Evolutionary conservation across 2,113 vertebrate species (phyloP), one percentile per base, ranked within the genome.

Genomic region (Eulemur macaco): DNA sequence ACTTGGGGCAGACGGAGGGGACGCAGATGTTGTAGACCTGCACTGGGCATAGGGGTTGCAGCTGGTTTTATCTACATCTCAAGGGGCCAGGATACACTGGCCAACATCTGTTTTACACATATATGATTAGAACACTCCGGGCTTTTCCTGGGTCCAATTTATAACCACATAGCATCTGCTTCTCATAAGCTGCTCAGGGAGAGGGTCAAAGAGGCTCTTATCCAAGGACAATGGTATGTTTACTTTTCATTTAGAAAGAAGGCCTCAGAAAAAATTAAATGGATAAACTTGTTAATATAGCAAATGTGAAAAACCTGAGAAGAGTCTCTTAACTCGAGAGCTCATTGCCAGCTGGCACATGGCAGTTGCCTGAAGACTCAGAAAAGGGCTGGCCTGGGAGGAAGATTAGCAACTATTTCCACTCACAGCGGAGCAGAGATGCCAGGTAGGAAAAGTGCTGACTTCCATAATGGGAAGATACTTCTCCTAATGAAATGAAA

Each of bases 201-300:
- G 52, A 95, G 91, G 93, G 82, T 97, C 95, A 91, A 60, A 89
- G 89, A 91, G 37, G 58, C 78, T 60, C 56, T 86, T 91, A 64
- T 91, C 88, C 93, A 97, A 97, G 91, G 96, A 96, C 91, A 94
- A 95, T 58, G 74, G 74, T 85, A 83, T 96, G 91, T 96, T 98
- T 96, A 93, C 83, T 97, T 97, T 96, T 96, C 86, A 95, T 95
- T 95, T 98, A 91, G 56, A 86, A 77, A 82, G 82, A 64, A 96
- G 50, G 60, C 69, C 73, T 86, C 95, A 89, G 93, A 88, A 96
- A 96, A 94, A 96, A 86, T 86, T 42, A 83, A 94, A 96, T 86
- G 93, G 91, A 89, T 89, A 93, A 97, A 95, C 80, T 95, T 96
- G 96, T 96, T 96, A 98, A 92, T 97, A 83, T 31, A 94, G 73